Percentiles rank a stretch among this genome's conserved stretches.
Evolutionary conservation across 2,797 vertebrate genomes (phyloP).

Genomic region (Melanogrammus aeglefinus): DNA sequence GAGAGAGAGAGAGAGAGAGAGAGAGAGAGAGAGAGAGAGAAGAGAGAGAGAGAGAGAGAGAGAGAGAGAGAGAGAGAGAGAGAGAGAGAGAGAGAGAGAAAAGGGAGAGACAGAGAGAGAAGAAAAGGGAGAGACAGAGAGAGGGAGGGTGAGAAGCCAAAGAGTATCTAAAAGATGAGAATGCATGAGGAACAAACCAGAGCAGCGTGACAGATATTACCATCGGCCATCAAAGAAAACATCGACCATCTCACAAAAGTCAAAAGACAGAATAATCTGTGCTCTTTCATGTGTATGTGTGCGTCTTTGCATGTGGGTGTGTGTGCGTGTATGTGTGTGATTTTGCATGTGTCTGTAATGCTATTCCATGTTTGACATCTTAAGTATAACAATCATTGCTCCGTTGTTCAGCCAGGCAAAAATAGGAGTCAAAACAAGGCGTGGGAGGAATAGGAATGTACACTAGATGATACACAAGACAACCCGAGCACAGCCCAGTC

Average conservation of each 20-base stretch:
- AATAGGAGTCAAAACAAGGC: constrained; percentile 34
- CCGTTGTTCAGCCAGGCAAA: constrained; percentile 33
- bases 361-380: constrained; percentile 53
- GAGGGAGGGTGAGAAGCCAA: not conserved
- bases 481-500: constrained; percentile 54
- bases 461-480: constrained; percentile 41
- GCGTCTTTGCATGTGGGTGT: constrained; percentile 9
- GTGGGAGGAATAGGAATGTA: constrained; percentile 36
- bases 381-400: constrained; percentile 58
- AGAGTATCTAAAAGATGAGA: constrained; percentile 15
- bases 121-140: not conserved
- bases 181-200: constrained; percentile 55
- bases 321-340: too few species aligned
- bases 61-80: not conserved
- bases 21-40: too few species aligned
- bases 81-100: constrained; percentile 8
- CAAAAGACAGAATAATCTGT: constrained; percentile 46
- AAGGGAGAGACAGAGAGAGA: not conserved
- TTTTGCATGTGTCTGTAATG: constrained; percentile 41
- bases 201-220: constrained; percentile 53
- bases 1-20: not conserved
- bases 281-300: constrained; percentile 15
- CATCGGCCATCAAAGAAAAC: constrained; percentile 61
- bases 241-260: constrained; percentile 58
- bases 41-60: too few species aligned